Conservation (phyloP, 2,113 vertebrate species). For the Neofelis nebulosa region DNA sequence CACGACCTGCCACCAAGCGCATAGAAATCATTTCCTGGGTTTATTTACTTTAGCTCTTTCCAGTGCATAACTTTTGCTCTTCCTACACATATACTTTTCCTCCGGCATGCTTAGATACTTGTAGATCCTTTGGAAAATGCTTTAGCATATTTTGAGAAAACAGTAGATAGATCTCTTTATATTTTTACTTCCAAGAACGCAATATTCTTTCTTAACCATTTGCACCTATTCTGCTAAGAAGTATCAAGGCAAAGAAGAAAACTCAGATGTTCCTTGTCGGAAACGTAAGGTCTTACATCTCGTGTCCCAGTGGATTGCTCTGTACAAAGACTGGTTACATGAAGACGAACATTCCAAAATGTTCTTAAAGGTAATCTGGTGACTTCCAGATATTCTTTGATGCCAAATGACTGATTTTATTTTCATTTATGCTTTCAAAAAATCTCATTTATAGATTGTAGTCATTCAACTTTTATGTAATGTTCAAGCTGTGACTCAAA, state of each 20-base stretch:
- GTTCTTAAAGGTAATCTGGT: slow-evolving; percentile 92
- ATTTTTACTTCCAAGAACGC: slow-evolving; percentile 18
- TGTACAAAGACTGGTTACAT: slow-evolving; percentile 93
- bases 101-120: background rate
- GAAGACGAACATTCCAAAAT: slow-evolving; percentile 95
- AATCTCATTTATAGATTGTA: background rate
- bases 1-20: background rate
- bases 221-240: slow-evolving; percentile 95
- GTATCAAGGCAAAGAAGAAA: slow-evolving; percentile 90
- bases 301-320: slow-evolving; percentile 94
- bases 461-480: background rate
- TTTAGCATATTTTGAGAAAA: background rate
- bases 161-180: background rate
- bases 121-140: background rate
- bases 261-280: slow-evolving; percentile 90
- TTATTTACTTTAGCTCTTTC: background rate
- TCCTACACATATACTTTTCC: background rate
- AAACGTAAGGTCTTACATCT: slow-evolving; percentile 95
- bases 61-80: background rate
- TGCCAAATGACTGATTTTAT: background rate
- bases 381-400: background rate
- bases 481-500: background rate
- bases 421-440: slow-evolving; percentile 17
- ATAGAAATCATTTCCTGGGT: background rate
- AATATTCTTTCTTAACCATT: slow-evolving; percentile 88